phyloP scores from a whole-genome alignment of 1,140 invertebrate species.

The Helicoverpa zea region DNA sequence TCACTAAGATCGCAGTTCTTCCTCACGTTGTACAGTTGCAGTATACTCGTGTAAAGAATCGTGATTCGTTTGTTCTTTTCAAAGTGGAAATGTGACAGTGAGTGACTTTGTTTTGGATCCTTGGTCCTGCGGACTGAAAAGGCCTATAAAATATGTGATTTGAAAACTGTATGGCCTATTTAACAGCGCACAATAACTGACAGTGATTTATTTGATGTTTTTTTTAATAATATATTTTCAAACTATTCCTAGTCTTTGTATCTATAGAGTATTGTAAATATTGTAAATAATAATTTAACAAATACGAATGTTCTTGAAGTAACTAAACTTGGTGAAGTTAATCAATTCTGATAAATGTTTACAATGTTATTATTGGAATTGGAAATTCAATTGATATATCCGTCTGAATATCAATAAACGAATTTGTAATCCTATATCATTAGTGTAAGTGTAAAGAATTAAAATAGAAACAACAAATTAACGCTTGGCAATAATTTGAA shows the following conservation, averaged over 20 bases:
- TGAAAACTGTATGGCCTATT: slow-evolving; percentile 62
- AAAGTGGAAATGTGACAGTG: slow-evolving; percentile 46
- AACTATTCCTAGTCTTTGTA: slow-evolving; percentile 79
- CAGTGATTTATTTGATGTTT: slow-evolving; percentile 60
- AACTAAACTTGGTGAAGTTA: slow-evolving; percentile 42
- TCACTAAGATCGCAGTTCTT: slow-evolving; percentile 76
- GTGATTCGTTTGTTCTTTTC: slow-evolving; percentile 16
- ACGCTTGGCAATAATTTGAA: slow-evolving; percentile 85
- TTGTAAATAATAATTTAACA: slow-evolving; percentile 45
- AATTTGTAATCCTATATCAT: slow-evolving; percentile 85
- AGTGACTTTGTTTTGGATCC: slow-evolving; percentile 53
- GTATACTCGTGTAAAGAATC: slow-evolving; percentile 46
- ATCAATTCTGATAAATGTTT: slow-evolving; percentile 70
- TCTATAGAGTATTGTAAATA: slow-evolving; percentile 71
- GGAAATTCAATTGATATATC: slow-evolving; percentile 80
- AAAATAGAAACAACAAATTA: slow-evolving; percentile 72
- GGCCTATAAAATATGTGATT: slow-evolving; percentile 48
- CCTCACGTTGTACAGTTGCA: slow-evolving; percentile 64
- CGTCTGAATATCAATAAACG: slow-evolving; percentile 82
- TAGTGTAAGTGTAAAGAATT: slow-evolving; percentile 76
- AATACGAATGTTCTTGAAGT: slow-evolving; percentile 51
- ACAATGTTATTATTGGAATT: slow-evolving; percentile 79
- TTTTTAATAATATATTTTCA: slow-evolving; percentile 61
- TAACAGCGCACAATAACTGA: slow-evolving; percentile 47
- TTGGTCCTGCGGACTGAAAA: slow-evolving; percentile 45